Conservation (phyloP, 2,797 vertebrate genomes). For the Alcedo atthis region DNA sequence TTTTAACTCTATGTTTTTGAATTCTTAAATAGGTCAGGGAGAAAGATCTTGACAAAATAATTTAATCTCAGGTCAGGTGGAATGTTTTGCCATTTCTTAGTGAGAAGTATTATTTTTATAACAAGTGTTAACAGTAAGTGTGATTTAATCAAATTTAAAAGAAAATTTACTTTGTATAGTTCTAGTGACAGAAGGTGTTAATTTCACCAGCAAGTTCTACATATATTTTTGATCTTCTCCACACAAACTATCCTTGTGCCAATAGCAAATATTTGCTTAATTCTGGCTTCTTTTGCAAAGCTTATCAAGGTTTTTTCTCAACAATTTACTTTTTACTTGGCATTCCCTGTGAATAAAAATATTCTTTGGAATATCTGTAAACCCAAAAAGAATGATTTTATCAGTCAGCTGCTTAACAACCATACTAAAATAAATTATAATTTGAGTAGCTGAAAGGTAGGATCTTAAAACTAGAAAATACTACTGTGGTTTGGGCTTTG, state of each 20-base stretch:
- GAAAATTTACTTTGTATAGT: neutral
- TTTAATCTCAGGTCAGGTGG: neutral
- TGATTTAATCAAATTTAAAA: neutral
- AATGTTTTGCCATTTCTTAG: neutral
- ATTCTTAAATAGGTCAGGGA: neutral
- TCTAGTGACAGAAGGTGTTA: neutral
- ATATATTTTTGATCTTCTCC: neutral
- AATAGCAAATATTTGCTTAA: neutral
- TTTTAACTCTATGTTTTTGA: neutral
- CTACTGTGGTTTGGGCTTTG: too few species aligned
- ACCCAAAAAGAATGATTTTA: neutral
- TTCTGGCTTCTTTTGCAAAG: neutral
- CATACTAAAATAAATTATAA: neutral
- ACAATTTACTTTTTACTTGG: neutral
- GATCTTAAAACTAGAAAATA: neutral
- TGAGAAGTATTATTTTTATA: neutral
- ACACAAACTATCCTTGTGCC: neutral
- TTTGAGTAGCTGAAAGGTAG: neutral
- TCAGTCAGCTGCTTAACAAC: neutral
- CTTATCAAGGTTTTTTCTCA: neutral
- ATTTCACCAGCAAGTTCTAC: neutral
- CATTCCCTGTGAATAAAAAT: neutral
- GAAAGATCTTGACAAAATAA: neutral
- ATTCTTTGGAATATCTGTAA: neutral
- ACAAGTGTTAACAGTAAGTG: neutral